Percentiles rank a stretch among this genome's conserved stretches.
Evolutionary conservation across 2,113 vertebrate genomes (phyloP).

Genomic region (Acrocephalus arundinaceus): DNA sequence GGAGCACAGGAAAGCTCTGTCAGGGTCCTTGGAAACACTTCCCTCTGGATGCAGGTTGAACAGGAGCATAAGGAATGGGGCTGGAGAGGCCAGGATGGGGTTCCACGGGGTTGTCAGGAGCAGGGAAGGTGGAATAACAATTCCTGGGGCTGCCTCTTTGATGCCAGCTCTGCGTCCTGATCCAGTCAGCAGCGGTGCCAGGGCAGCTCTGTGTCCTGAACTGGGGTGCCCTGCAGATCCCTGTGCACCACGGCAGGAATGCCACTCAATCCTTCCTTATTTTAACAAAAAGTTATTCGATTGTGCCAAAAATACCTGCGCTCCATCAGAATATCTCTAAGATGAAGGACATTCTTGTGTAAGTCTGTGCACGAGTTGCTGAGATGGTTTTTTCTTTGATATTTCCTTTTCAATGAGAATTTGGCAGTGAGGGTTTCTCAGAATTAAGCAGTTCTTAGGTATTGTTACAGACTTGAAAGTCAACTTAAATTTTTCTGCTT

Average conservation of each 20-base stretch:
- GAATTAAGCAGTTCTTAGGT: background rate
- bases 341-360: background rate
- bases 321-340: background rate
- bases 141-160: background rate
- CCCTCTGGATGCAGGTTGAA: background rate
- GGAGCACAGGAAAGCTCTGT: rapidly evolving
- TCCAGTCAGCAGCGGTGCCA: background rate
- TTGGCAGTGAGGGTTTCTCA: background rate
- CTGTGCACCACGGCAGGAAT: background rate
- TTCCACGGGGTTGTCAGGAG: rapidly evolving
- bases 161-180: background rate
- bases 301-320: background rate
- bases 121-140: background rate
- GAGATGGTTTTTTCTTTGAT: background rate
- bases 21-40: background rate
- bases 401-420: background rate
- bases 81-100: background rate
- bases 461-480: background rate
- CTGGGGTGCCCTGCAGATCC: background rate
- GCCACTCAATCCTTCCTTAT: background rate
- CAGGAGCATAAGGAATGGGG: background rate
- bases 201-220: background rate
- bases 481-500: background rate
- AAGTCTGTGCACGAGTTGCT: background rate
- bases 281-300: background rate